Conservation (phyloP, 1,140 invertebrate species). For the Antheraea mylitta region DNA sequence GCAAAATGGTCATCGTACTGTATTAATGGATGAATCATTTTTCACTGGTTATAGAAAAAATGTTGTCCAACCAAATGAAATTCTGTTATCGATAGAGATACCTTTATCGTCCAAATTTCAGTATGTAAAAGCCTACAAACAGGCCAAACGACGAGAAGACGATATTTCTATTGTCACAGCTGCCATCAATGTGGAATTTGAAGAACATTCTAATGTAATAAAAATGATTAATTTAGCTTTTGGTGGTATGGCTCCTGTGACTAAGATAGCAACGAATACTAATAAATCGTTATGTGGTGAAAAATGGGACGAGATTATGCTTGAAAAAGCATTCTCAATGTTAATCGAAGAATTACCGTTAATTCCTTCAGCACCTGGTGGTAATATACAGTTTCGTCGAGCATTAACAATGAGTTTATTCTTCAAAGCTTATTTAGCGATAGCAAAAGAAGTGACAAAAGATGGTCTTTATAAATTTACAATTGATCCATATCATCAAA, state of each 20-base stretch:
- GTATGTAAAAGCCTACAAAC: slow-evolving; percentile 93
- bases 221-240: slow-evolving; percentile 86
- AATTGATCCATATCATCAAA: slow-evolving; percentile 73
- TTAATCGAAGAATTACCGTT: slow-evolving; percentile 90
- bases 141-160: slow-evolving; percentile 94
- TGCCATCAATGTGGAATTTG: slow-evolving; percentile 86
- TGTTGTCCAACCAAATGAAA: slow-evolving; percentile 87
- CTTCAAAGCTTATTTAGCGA: slow-evolving; percentile 92
- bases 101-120: slow-evolving; percentile 84
- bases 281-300: slow-evolving; percentile 82
- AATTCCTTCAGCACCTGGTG: slow-evolving; percentile 90
- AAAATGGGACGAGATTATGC: slow-evolving; percentile 86
- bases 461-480: slow-evolving; percentile 70
- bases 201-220: slow-evolving; percentile 81
- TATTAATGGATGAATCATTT: slow-evolving; percentile 92
- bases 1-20: slow-evolving; percentile 79
- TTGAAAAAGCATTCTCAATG: slow-evolving; percentile 83
- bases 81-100: slow-evolving; percentile 88
- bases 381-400: slow-evolving; percentile 91
- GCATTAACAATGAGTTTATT: slow-evolving; percentile 93
- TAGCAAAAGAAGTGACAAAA: slow-evolving; percentile 80
- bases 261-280: slow-evolving; percentile 88
- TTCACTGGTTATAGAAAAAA: slow-evolving; percentile 94
- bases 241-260: slow-evolving; percentile 96
- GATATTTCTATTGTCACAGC: slow-evolving; percentile 98